phyloP scores from a whole-genome alignment of 92 coral and sea anemone species.

The Porites lobata region DNA sequence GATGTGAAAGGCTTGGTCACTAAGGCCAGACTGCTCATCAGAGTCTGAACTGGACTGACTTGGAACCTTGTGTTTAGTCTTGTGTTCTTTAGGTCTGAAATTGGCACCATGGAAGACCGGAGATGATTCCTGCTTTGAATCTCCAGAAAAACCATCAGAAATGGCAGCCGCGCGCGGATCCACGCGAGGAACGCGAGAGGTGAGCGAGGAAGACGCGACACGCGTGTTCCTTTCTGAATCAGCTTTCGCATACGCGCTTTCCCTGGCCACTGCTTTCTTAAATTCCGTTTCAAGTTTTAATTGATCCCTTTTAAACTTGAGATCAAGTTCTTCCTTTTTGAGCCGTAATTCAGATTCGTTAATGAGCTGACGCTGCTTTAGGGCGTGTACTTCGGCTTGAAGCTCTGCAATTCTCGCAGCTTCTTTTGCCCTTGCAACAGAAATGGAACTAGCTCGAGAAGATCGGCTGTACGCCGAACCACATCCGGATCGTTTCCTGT shows the following conservation, averaged over 20 bases:
- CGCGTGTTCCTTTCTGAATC: not conserved
- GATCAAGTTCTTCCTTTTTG: not conserved
- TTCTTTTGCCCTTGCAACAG: not conserved
- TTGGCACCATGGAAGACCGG: too few relatives aligned
- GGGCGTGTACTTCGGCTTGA: not conserved
- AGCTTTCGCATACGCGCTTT: conserved; percentile 12
- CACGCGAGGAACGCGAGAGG: not conserved
- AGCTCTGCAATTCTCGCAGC: not conserved
- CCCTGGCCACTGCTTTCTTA: conserved; percentile 19
- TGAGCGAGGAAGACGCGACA: not conserved
- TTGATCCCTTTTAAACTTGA: not conserved
- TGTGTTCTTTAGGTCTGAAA: too few relatives aligned
- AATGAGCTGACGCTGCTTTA: not conserved
- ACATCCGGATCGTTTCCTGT: not conserved
- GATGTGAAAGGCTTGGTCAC: too few relatives aligned
- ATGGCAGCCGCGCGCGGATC: not conserved
- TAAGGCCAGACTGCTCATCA: too few relatives aligned
- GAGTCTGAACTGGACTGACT: too few relatives aligned
- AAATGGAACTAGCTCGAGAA: not conserved
- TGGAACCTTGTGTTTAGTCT: too few relatives aligned
- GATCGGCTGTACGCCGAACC: not conserved
- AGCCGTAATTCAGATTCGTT: not conserved
- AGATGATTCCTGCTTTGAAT: not conserved
- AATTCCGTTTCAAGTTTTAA: not conserved
- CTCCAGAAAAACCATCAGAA: not conserved